Conservation (phyloP, 2,797 vertebrate genomes). For the Intellagama lesueurii region DNA sequence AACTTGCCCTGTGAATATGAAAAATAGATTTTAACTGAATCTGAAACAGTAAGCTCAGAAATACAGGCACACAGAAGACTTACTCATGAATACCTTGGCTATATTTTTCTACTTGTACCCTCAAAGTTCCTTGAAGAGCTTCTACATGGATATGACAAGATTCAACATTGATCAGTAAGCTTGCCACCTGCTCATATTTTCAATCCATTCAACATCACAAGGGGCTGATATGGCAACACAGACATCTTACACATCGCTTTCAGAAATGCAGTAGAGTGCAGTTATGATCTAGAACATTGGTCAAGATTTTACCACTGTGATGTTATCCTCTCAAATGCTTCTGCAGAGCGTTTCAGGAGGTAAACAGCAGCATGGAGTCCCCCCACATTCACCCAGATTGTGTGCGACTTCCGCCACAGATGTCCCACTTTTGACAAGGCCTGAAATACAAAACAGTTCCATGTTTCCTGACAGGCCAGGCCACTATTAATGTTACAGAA, state of each 20-base stretch:
- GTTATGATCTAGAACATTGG: neutral
- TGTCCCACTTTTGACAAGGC: slow-evolving; percentile 89
- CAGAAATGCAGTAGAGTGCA: neutral
- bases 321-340: slow-evolving; percentile 56
- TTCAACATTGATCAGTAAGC: neutral
- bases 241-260: neutral
- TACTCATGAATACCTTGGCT: slow-evolving; percentile 1
- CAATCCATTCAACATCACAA: neutral
- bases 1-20: slow-evolving; percentile 30
- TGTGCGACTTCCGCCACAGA: slow-evolving; percentile 90
- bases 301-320: slow-evolving; percentile 52
- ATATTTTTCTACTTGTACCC: neutral
- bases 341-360: slow-evolving; percentile 87
- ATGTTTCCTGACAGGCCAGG: neutral
- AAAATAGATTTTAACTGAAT: slow-evolving; percentile 25
- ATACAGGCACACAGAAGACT: slow-evolving; percentile 15
- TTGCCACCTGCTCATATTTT: slow-evolving; percentile 4
- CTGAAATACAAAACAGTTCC: slow-evolving; percentile 70
- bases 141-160: slow-evolving; percentile 9
- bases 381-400: slow-evolving; percentile 96
- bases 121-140: neutral
- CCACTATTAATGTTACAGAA: neutral
- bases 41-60: neutral
- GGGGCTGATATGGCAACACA: fast-evolving
- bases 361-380: slow-evolving; percentile 95